Evolutionary conservation across 2,888 invertebrate genomes (phyloP), one percentile per base, ranked within the genome.

Genomic region (Patella pellucida): DNA sequence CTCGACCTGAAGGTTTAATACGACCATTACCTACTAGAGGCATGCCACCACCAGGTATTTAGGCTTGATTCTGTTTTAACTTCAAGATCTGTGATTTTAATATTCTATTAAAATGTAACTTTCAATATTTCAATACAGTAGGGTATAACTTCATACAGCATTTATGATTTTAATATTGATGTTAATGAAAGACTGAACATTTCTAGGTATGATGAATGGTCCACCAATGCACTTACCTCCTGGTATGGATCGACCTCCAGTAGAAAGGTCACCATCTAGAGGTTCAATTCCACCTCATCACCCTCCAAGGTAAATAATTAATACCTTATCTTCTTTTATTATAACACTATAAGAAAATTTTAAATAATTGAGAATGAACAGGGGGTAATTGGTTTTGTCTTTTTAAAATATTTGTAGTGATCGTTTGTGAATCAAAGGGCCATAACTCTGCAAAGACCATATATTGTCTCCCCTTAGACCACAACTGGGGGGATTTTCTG

Each of bases 1-100:
- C 85, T 72, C 85, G 84, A 12, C 85, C 84, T 5, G 82, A 83
- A 50, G 86, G 87, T 3, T 74, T 89, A 69, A 87, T 89, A 68
- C 82, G 88, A 72, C 88, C 88, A 15, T 80, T 88, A 71, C 87
- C 88, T 7, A 88, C 87, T 23, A 75, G 87, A 62, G 84, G 83
- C 23, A 82, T 86, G 81, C 87, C 87, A 14, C 88, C 86, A 27
- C 85, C 84, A 80, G 86, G 87, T 87, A 78, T 54, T 52, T 15
- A 16, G 14, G 51, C 14, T 16, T 2, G n/a, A 54, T 52, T 50
- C 19, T 52, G 54, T 52, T 14, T 71, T 52, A n/a, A 31, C 16
- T 16, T 71, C 52, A 19, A 23, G 15, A 16, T 71, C 52, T 54
- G n/a, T 19, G 31, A 31, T 5, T 41, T 16, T 19, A 9, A n/a